phyloP scores from a whole-genome alignment of 2,797 vertebrate genomes.

The Gambelia wislizenii region DNA sequence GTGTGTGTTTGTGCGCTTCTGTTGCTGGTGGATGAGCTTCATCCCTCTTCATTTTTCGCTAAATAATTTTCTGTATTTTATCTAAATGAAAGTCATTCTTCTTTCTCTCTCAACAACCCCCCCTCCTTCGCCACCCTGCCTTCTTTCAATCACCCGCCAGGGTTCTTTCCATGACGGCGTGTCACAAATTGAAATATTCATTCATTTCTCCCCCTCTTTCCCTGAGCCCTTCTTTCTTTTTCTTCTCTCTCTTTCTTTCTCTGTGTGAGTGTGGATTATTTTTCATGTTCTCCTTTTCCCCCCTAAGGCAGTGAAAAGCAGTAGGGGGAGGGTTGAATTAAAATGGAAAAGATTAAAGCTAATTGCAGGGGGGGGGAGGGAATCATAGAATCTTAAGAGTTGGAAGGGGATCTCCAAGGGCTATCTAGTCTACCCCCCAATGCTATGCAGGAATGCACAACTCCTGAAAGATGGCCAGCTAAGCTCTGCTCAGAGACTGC shows the following conservation, averaged over 20 bases:
- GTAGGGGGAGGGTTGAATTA: constrained; percentile 52
- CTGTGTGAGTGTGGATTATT: not conserved
- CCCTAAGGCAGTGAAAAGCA: constrained; percentile 13
- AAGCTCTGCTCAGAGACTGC: too few relatives aligned
- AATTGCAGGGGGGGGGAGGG: not conserved
- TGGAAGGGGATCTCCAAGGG: not conserved
- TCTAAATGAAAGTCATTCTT: constrained; percentile 82
- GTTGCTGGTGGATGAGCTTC: constrained; percentile 65
- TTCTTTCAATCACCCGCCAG: constrained; percentile 71
- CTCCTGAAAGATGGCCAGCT: too few relatives aligned
- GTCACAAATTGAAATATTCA: constrained; percentile 81
- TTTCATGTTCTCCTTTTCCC: constrained; percentile 17
- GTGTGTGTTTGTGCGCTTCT: fast-evolving
- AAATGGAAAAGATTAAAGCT: constrained; percentile 66
- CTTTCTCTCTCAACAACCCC: constrained; percentile 47
- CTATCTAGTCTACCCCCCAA: too few relatives aligned
- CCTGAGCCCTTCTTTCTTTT: not conserved
- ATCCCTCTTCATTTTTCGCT: constrained; percentile 79
- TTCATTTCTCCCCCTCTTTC: constrained; percentile 72
- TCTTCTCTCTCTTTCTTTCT: not conserved
- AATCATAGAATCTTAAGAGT: not conserved
- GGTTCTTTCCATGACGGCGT: constrained; percentile 72
- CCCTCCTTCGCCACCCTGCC: constrained; percentile 40
- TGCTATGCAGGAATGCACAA: not conserved
- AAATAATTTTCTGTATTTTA: constrained; percentile 82